Conservation (phyloP, 2,113 vertebrate species). For the Lamprotornis superbus region DNA sequence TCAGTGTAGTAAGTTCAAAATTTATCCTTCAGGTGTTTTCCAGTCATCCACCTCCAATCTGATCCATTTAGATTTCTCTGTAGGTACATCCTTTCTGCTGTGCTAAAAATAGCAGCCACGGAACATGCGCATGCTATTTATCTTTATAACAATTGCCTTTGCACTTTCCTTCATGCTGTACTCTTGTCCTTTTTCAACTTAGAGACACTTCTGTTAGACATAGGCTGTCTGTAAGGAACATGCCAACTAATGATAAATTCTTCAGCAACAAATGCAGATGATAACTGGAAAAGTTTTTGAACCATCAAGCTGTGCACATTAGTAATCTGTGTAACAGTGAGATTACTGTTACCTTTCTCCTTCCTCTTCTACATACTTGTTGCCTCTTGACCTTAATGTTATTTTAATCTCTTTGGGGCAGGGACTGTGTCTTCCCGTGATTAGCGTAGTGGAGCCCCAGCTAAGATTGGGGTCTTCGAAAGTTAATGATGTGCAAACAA, state of each 20-base stretch:
- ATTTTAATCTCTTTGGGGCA: constrained; percentile 66
- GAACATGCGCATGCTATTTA: constrained; percentile 4
- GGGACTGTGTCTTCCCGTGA: constrained; percentile 57
- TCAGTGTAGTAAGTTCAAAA: not conserved
- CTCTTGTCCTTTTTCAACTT: not conserved
- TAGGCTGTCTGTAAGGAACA: not conserved
- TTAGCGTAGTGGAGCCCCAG: constrained; percentile 43
- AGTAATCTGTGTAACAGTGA: constrained; percentile 36
- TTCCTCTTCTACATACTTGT: constrained; percentile 31
- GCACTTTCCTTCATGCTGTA: not conserved
- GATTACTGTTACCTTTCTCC: constrained; percentile 37
- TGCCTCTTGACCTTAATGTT: constrained; percentile 56
- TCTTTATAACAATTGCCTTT: constrained; percentile 36
- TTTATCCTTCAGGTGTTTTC: not conserved
- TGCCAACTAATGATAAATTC: constrained; percentile 11
- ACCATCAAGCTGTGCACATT: not conserved
- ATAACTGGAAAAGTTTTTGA: constrained; percentile 4
- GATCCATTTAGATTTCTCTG: not conserved
- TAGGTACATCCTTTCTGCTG: not conserved
- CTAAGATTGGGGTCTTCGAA: constrained; percentile 46
- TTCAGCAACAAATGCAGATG: not conserved
- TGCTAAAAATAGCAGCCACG: not conserved
- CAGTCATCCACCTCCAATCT: not conserved
- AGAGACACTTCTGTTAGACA: not conserved
- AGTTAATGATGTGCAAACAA: constrained; percentile 43